Base-by-base conservation (phyloP, 2,113 vertebrate genomes). In the Ailurus styani region DNA sequence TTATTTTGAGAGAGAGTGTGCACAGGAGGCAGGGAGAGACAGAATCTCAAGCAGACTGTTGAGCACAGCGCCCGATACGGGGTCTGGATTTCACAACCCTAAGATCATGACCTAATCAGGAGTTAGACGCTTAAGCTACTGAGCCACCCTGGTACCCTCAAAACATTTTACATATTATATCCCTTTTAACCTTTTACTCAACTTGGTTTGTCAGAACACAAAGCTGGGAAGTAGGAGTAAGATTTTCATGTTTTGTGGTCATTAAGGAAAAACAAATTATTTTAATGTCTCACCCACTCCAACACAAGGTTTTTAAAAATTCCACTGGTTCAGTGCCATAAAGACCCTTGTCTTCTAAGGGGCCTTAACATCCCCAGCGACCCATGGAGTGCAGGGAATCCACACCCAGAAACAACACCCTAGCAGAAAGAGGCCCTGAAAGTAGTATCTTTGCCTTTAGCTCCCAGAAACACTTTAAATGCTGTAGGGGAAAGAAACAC, bases 271-370 rank as follows among this genome's bases (percentile, higher is more conserved):
- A 87, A 14, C 23, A 95, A 34, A 78, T 75, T 60, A 25, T 23
- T 93, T 91, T 93, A 95, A 93, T 15, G 8, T 95, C 64, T 73
- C 23, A 83, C 21, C 34, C 27, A 72, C 20, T 85, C 77, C 62
- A 85, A 85, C 75, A 62, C 7, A 3, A 78, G 34, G 31, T 52
- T 95, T 95, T 81, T 34, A 84, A 85, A 87, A 96, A 97, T 84
- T n/a, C 27, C 31, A 72, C 4, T 84, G 42, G 47, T 54, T 85
- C 50, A 91, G 18, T 45, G n/a, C 5, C 40, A 47, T 88, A 79
- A 77, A 91, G 29, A 52, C 21, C 20, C 34, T 7, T 60, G 1
- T 82, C 54, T 62, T 66, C n/a, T 50, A 75, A 96, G 11, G 54
- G 20, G 40, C 21, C 8, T 52, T 18, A 54, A 7, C 14, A 23